Conservation (phyloP, 2,797 vertebrate genomes). For the Ambastaia sidthimunki region DNA sequence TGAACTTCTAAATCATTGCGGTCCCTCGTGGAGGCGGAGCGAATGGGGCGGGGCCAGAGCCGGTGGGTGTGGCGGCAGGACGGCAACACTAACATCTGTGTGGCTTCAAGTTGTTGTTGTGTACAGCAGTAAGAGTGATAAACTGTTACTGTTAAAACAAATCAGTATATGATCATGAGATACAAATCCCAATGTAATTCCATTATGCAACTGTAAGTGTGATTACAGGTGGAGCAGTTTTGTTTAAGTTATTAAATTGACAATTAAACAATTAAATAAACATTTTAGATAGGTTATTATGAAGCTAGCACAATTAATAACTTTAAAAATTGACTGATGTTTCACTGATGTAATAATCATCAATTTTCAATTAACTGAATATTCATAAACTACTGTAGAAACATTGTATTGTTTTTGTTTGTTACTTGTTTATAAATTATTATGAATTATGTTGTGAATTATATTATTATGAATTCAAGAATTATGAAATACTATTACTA, state of each 20-base stretch:
- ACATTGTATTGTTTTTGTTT: too few relatives aligned
- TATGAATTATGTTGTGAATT: too few relatives aligned
- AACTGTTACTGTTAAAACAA: neutral
- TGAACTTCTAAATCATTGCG: constrained; percentile 99
- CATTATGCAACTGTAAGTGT: neutral
- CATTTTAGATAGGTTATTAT: neutral
- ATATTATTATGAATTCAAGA: neutral
- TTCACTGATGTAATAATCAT: too few relatives aligned
- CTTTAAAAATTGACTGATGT: neutral
- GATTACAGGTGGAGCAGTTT: neutral
- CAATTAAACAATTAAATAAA: neutral
- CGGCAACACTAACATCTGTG: constrained; percentile 33
- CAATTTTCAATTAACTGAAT: too few relatives aligned
- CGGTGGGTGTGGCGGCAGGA: constrained; percentile 70
- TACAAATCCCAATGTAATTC: neutral
- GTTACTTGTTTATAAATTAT: neutral
- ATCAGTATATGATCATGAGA: neutral
- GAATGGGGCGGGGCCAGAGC: constrained; percentile 67
- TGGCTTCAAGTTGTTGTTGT: constrained; percentile 37
- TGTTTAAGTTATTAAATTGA: too few relatives aligned
- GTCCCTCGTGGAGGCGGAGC: constrained; percentile 80
- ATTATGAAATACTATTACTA: neutral
- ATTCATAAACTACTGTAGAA: too few relatives aligned
- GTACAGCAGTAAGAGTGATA: neutral
- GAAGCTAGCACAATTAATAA: neutral